Evolutionary conservation across 1,140 invertebrate genomes (phyloP).

Genomic region (Ptiloglossa arizonensis): DNA sequence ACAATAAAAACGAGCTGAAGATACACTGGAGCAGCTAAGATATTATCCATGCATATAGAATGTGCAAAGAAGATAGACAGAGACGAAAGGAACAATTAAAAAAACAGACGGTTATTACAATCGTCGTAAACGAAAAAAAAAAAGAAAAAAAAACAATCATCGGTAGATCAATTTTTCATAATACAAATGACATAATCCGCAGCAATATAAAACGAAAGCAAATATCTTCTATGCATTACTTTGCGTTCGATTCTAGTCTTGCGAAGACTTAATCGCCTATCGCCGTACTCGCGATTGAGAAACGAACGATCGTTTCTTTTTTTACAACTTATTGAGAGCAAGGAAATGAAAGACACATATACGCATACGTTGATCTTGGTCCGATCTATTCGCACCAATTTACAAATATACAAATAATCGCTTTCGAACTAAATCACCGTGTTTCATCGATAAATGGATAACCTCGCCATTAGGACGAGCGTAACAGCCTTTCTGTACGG

Average conservation of each 20-base stretch:
- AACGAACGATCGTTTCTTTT: neutral
- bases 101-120: neutral
- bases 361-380: constrained; percentile 51
- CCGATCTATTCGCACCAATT: constrained; percentile 66
- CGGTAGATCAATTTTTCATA: neutral
- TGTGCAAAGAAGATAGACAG: neutral
- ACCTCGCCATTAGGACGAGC: constrained; percentile 10
- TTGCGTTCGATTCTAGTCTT: constrained; percentile 20
- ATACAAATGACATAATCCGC: neutral
- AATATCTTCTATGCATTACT: neutral
- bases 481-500: constrained; percentile 63
- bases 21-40: neutral
- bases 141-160: too few species aligned
- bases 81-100: neutral
- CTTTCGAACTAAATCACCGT: constrained; percentile 49
- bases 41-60: neutral
- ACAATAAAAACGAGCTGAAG: neutral
- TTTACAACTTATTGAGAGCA: constrained; percentile 2
- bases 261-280: constrained; percentile 16
- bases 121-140: neutral
- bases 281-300: neutral
- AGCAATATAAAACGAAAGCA: neutral
- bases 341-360: constrained; percentile 57
- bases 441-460: neutral
- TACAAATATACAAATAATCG: constrained; percentile 71